These are phyloP conservation scores for Bimastos eiseni DNA, from an alignment of 2,888 invertebrate genomes.

Conservation along the genomic window DNA sequence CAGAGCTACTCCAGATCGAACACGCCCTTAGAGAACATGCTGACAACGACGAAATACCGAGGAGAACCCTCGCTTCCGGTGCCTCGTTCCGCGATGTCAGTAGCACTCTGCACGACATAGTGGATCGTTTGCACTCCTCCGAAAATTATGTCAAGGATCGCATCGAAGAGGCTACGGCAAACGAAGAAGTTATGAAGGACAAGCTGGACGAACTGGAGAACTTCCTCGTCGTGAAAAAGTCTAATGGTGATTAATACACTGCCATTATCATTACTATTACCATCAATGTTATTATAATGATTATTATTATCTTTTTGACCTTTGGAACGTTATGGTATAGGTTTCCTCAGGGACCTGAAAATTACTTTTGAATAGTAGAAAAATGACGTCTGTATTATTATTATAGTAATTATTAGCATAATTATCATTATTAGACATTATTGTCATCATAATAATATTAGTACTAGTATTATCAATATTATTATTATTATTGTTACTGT, in stretches of 20 bases:
- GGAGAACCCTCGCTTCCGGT: neutral
- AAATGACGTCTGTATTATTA: too few species aligned
- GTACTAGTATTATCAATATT: too few species aligned
- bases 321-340: too few species aligned
- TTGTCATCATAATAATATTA: too few species aligned
- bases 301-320: too few species aligned
- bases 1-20: slow-evolving; percentile 18
- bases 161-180: neutral
- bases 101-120: neutral
- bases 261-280: too few species aligned
- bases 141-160: neutral
- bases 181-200: neutral
- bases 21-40: neutral
- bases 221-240: neutral
- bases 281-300: too few species aligned
- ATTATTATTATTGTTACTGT: too few species aligned
- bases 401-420: too few species aligned
- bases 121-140: neutral
- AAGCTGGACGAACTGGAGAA: slow-evolving; percentile 15
- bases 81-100: slow-evolving; percentile 13
- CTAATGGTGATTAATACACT: neutral
- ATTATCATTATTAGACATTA: too few species aligned
- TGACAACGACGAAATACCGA: neutral
- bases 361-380: too few species aligned
- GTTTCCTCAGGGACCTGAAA: too few species aligned